Base-by-base conservation (phyloP, 1,140 invertebrate genomes). In the Pentalonia nigronervosa region DNA sequence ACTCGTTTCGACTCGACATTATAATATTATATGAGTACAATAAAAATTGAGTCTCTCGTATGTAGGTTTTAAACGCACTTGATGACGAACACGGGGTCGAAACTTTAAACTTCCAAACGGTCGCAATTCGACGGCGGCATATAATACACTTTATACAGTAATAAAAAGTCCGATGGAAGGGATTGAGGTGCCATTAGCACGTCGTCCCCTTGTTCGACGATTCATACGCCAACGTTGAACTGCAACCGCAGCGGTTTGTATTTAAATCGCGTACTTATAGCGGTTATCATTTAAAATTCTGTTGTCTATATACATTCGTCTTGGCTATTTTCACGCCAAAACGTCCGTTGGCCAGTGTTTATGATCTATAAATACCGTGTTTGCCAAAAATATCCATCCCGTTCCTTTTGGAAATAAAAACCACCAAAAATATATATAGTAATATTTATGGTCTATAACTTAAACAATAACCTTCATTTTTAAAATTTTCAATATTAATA, bases 221-320 rank as follows among this genome's bases (percentile, higher is more conserved):
- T 21, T 83, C 67, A 2, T n/a, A 91, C n/a, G 60, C 67, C 14
- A 7, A 60, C 90, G n/a, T 83, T 76, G 9, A 50, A 91, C 30
- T 34, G 30, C n/a, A 20, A 83, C 47, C 90, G 90, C 53, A 87
- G 47, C 20, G 90, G 45, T 36, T 47, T 47, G 60, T 91, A 91
- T 91, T 91, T 91, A 91, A 91, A 91, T 91, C 67, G n/a, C 56
- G 41, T 50, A 48, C 87, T 50, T 56, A 83, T 83, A 36, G 90
- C 30, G 53, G 90, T 67, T 76, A 36, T 76, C 60, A 47, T 76
- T 41, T 47, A 9, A 53, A 56, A 89, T 36, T 25, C 21, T 21
- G 17, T 36, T 11, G 86, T 48, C 41, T 36, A 36, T 36, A 25
- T 25, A 36, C n/a, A 56, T 36, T 36, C 48, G 47, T 53, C 50